Evolutionary conservation across 2,797 vertebrate species (phyloP).

Genomic region (Hapalemur alaotrensis): DNA sequence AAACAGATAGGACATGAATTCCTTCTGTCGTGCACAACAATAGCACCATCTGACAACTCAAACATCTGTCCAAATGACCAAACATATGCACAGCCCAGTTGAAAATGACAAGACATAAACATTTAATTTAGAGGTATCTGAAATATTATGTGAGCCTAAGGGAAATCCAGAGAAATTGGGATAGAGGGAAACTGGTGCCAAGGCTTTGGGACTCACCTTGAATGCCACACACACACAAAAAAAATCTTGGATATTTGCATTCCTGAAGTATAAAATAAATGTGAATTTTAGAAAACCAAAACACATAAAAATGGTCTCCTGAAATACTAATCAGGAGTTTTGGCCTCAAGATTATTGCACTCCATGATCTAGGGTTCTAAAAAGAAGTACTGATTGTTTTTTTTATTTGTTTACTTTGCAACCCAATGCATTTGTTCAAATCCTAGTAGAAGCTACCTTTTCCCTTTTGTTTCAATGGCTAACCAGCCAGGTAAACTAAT

Average conservation of each 20-base stretch:
- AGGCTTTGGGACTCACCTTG: slow-evolving; percentile 39
- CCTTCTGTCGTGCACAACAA: slow-evolving; percentile 73
- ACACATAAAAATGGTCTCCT: slow-evolving; percentile 47
- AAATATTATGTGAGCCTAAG: slow-evolving; percentile 43
- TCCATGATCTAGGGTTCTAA: background rate
- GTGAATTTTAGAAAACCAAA: slow-evolving; percentile 72
- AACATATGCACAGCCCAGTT: slow-evolving; percentile 59
- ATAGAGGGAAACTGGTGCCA: slow-evolving; percentile 28
- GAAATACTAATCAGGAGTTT: slow-evolving; percentile 57
- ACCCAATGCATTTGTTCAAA: slow-evolving; percentile 68
- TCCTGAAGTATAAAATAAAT: slow-evolving; percentile 43
- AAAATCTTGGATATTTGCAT: slow-evolving; percentile 9
- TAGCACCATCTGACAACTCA: slow-evolving; percentile 66
- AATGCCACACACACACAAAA: background rate
- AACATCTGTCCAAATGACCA: slow-evolving; percentile 78
- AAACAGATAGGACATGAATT: slow-evolving; percentile 65
- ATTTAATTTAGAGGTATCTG: slow-evolving; percentile 62
- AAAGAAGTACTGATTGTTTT: slow-evolving; percentile 1
- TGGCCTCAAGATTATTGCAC: background rate
- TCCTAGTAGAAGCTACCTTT: slow-evolving; percentile 53
- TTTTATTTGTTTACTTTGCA: slow-evolving; percentile 55
- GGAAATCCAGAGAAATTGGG: slow-evolving; percentile 18
- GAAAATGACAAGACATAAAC: slow-evolving; percentile 62
- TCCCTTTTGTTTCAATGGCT: slow-evolving; percentile 63
- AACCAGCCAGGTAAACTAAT: slow-evolving; percentile 63